Percentiles rank a stretch among this genome's conserved stretches.
Conservation (phyloP, 2,113 vertebrate genomes). For the Stigmatopora nigra region DNA sequence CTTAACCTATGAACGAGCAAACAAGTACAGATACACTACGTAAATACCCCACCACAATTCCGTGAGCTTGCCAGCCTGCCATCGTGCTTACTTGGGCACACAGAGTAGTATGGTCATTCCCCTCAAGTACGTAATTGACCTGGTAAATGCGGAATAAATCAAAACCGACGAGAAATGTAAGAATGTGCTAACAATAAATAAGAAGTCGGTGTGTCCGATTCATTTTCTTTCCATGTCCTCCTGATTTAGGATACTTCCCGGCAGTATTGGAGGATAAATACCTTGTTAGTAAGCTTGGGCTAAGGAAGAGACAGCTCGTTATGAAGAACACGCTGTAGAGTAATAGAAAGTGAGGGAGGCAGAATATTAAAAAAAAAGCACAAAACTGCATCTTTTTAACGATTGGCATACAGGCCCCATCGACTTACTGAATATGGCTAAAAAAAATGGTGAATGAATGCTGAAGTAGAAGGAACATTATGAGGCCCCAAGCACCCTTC, state of each 20-base stretch:
- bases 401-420: not conserved
- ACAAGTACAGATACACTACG: conserved; percentile 48
- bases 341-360: conserved; percentile 18
- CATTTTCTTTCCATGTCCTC: conserved; percentile 37
- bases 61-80: conserved; percentile 45
- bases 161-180: conserved; percentile 39
- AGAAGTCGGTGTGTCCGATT: conserved; percentile 31
- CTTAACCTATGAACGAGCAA: conserved; percentile 57
- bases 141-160: conserved; percentile 37
- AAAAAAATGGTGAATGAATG: conserved; percentile 56
- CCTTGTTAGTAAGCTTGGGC: conserved; percentile 54
- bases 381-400: not conserved
- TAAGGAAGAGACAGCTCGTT: conserved; percentile 49
- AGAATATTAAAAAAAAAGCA: conserved; percentile 17
- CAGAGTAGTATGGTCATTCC: conserved; percentile 36
- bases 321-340: conserved; percentile 42
- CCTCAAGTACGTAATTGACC: conserved; percentile 35
- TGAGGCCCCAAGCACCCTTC: conserved; percentile 10
- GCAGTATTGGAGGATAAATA: conserved; percentile 48
- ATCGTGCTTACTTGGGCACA: conserved; percentile 41
- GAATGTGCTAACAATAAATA: conserved; percentile 21
- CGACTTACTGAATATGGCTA: not conserved
- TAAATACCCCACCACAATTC: conserved; percentile 37
- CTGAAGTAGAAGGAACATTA: conserved; percentile 72
- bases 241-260: conserved; percentile 49